Conservation (phyloP, 2,797 vertebrate species). For the Gambelia wislizenii region DNA sequence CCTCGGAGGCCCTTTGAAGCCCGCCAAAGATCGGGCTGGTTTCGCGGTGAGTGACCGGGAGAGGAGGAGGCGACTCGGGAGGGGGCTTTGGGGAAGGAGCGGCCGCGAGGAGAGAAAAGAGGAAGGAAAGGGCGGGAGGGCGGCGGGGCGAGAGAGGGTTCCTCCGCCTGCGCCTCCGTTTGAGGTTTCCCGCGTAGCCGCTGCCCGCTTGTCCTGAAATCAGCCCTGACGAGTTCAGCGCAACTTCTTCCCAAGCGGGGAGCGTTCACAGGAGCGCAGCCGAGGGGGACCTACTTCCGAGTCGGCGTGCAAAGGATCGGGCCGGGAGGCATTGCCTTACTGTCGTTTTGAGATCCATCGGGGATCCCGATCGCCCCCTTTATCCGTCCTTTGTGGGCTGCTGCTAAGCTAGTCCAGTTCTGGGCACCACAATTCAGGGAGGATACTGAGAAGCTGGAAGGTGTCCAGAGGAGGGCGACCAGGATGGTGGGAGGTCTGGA, state of each 20-base stretch:
- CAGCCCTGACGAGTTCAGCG: background rate
- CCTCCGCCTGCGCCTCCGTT: too few relatives aligned
- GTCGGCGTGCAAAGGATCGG: background rate
- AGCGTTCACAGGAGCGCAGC: too few relatives aligned
- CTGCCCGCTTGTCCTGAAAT: too few relatives aligned
- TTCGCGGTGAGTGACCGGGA: conserved; percentile 73
- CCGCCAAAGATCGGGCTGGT: conserved; percentile 43
- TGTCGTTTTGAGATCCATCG: background rate
- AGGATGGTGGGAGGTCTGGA: too few relatives aligned
- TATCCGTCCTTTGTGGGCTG: background rate
- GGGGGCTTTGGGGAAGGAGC: background rate
- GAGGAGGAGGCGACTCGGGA: background rate
- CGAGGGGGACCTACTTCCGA: background rate
- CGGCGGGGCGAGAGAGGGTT: background rate
- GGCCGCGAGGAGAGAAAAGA: rapidly evolving
- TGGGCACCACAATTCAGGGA: too few relatives aligned
- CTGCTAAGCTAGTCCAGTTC: too few relatives aligned
- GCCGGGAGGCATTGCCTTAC: background rate
- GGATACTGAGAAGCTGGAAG: too few relatives aligned
- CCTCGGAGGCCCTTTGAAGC: conserved; percentile 39
- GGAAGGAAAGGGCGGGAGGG: background rate
- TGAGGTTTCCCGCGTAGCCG: too few relatives aligned
- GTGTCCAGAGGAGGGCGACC: too few relatives aligned
- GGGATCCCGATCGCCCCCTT: too few relatives aligned
- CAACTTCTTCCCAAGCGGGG: background rate